Evolutionary conservation across 1,140 invertebrate genomes (phyloP).

Genomic region (Asbolus verrucosus): DNA sequence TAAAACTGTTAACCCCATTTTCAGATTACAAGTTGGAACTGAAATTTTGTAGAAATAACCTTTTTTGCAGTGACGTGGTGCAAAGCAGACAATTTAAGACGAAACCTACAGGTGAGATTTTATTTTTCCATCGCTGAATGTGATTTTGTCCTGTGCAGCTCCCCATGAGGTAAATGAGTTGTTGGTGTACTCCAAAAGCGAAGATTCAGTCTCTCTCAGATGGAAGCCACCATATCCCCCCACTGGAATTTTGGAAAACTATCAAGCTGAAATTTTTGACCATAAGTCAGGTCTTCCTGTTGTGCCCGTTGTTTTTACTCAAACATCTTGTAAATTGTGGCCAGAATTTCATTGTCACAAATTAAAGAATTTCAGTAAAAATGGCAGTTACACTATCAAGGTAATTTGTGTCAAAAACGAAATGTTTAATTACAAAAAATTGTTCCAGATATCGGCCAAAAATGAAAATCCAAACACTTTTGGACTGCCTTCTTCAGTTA

Average conservation of each 20-base stretch:
- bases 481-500: background rate
- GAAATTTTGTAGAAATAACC: too few species aligned
- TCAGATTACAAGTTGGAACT: too few species aligned
- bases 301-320: too few species aligned
- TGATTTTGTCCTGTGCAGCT: background rate
- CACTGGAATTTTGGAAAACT: constrained; percentile 2
- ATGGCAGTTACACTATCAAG: background rate
- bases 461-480: background rate
- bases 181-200: background rate
- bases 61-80: too few species aligned
- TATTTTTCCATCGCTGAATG: too few species aligned
- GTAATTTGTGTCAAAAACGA: background rate
- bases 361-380: background rate
- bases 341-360: background rate
- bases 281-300: too few species aligned
- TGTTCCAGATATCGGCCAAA: background rate
- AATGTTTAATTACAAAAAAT: background rate
- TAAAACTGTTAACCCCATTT: too few species aligned
- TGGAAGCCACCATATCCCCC: constrained; percentile 8
- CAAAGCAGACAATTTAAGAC: too few species aligned
- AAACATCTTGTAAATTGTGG: background rate
- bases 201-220: background rate
- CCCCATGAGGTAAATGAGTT: background rate
- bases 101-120: too few species aligned
- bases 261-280: background rate